Base-by-base conservation (phyloP, 1,140 invertebrate species). In the Mizuhopecten yessoensis region DNA sequence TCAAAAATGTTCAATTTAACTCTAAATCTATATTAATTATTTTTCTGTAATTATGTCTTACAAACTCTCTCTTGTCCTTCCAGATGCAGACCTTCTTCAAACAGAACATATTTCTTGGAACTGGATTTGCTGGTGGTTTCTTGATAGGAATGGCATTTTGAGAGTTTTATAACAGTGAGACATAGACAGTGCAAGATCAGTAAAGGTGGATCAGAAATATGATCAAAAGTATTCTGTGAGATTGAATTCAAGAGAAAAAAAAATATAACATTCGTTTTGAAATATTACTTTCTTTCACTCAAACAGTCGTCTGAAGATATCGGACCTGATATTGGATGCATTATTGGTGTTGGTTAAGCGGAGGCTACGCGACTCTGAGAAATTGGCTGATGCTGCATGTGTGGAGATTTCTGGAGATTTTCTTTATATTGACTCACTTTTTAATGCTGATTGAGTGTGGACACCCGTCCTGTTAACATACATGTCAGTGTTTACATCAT, bases 111-210 rank as follows among this genome's bases (percentile, higher is more conserved):
- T 98, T 98, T 96, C 97, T 98, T 95, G 98, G 98, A 91, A 97
- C 98, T 96, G 98, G 98, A 96, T 99, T 98, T 97, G 97, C 97
- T 96, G 98, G 98, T 96, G 98, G 98, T 96, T 98, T 98, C 97
- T 97, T 98, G 94, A 97, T 98, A 96, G 98, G 98, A 94, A 97
- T 98, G 96, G 98, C 98, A 88, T 97, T 97, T 89, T 97, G 90
- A 93, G 23, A 39, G 7, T 3, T 23, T 33, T 17, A 33, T 49
- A 87, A 5, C n/a, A 9, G 57, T 75, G 7, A n/a, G n/a, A n/a
- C n/a, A n/a, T n/a, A n/a, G n/a, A n/a, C n/a, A n/a, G n/a, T 75
- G 57, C 0, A 75, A 29, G 57, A 75, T 5, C 20, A 17, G 45
- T 49, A 20, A 23, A 49, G 3, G 45, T 75, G n/a, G 57, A 75